Evolutionary conservation across 2,797 vertebrate species (phyloP).

Genomic region (Austrolebias charrua): DNA sequence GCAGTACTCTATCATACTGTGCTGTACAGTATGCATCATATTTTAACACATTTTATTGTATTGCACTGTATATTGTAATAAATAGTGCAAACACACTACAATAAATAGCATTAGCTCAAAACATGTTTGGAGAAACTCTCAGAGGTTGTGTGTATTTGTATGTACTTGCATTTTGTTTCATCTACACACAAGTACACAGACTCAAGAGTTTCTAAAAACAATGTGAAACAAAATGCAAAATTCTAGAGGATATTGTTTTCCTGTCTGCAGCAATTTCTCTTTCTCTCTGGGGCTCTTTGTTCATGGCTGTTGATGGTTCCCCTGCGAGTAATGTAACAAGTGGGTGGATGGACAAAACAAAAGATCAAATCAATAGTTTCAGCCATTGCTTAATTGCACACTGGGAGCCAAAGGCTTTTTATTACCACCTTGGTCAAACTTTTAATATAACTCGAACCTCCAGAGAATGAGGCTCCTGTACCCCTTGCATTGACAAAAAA

Average conservation of each 20-base stretch:
- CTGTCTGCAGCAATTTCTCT: constrained; percentile 9
- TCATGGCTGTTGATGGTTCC: constrained; percentile 62
- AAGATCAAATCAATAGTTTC: constrained; percentile 78
- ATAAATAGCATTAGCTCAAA: neutral
- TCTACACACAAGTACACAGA: too few species aligned
- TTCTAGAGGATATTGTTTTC: constrained; percentile 12
- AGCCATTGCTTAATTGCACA: constrained; percentile 73
- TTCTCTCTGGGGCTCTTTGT: constrained; percentile 41
- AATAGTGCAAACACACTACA: too few species aligned
- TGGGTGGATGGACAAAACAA: constrained; percentile 72
- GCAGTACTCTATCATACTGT: neutral
- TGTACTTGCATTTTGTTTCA: neutral
- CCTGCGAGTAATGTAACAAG: constrained; percentile 69
- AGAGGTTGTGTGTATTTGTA: neutral
- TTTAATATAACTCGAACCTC: constrained; percentile 78
- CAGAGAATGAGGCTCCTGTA: constrained; percentile 56
- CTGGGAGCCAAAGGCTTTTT: constrained; percentile 71
- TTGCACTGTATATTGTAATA: neutral
- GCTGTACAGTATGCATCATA: neutral
- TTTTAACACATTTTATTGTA: too few species aligned
- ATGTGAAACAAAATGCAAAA: neutral
- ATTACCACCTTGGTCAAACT: constrained; percentile 75
- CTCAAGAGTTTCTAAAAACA: too few species aligned
- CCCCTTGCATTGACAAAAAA: constrained; percentile 61
- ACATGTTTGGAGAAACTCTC: neutral